Conservation (phyloP, 1,140 invertebrate species). For the Lordiphosa stackelbergi region DNA sequence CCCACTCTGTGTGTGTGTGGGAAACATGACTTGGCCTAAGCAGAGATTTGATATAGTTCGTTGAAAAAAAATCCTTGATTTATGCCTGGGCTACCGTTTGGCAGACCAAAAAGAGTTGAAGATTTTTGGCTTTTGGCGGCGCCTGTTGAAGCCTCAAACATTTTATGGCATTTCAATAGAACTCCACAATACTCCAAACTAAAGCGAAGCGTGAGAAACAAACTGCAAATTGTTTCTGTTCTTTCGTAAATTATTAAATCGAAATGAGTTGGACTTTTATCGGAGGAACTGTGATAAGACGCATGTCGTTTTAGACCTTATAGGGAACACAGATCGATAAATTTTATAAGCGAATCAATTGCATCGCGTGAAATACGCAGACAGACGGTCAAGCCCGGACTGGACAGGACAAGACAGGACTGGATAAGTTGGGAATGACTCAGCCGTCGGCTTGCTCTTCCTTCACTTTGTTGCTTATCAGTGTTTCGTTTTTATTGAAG, state of each 20-base stretch:
- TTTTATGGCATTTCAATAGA: constrained; percentile 74
- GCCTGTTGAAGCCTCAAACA: constrained; percentile 71
- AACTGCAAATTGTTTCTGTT: constrained; percentile 6
- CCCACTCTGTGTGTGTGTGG: constrained; percentile 45
- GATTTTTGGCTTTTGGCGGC: constrained; percentile 42
- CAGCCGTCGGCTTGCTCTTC: constrained; percentile 19
- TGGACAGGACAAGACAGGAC: constrained; percentile 28
- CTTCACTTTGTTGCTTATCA: constrained; percentile 52
- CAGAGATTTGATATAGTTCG: constrained; percentile 50
- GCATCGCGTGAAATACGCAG: constrained; percentile 73
- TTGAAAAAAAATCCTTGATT: constrained; percentile 64
- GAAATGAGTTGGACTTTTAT: constrained; percentile 21
- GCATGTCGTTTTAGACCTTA: constrained; percentile 16
- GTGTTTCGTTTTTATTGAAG: constrained; percentile 60
- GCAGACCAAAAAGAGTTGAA: constrained; percentile 42
- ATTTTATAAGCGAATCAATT: constrained; percentile 74
- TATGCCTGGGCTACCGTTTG: constrained; percentile 71
- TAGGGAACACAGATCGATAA: constrained; percentile 63
- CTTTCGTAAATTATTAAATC: constrained; percentile 60
- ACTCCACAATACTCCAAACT: constrained; percentile 15
- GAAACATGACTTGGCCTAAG: constrained; percentile 61
- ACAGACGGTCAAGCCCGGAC: constrained; percentile 16
- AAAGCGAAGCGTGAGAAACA: constrained; percentile 38
- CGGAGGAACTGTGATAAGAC: too few species aligned
- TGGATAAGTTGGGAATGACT: constrained; percentile 25